Evolutionary conservation across 1,140 invertebrate species (phyloP), one percentile per base, ranked within the genome.

Genomic region (Halotydeus destructor): DNA sequence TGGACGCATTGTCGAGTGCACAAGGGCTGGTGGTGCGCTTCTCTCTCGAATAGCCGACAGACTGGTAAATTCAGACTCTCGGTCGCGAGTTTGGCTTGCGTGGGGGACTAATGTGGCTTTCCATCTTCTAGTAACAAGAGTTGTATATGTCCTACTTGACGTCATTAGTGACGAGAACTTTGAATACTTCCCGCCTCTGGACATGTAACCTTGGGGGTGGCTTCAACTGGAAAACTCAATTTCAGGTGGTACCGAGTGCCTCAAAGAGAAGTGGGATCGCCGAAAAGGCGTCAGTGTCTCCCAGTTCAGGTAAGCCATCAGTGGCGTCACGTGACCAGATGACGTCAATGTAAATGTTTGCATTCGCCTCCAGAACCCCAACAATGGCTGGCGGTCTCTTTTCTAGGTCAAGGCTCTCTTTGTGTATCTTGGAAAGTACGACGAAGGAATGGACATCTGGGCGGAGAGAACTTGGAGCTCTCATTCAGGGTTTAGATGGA

Each of bases 381-480:
- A 91, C 0, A 98, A 97, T 88, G 91, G 91, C n/a, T 91, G 93
- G 34, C 91, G 93, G 3, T 60, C 98, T 21, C 97, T 98, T 63
- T 78, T 88, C 19, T 96, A 96, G 46, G 85, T 96, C 57, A 75
- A 77, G 55, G 78, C 91, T 11, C 97, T 93, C 63, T 98, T 98
- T 66, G 85, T 89, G 59, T 77, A 91, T 66, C 69, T 98, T 43
- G 93, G 93, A 14, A 77, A 83, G 22, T 98, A 99, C 58, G 93
- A 99, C 60, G 76, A 89, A 61, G 88, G 89, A 50, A 97, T 98
- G 91, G 88, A 97, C 57, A 96, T 98, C 50, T 98, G 91, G 93
- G 93, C 89, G 24, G 93, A 88, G 43, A 91, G 98, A 64, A 98
- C 98, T 67, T 69, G 98, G 26, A 93, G 98, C 68, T 93, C 98